Evolutionary conservation across 2,888 invertebrate species (phyloP).

Genomic region (Tachina fera): DNA sequence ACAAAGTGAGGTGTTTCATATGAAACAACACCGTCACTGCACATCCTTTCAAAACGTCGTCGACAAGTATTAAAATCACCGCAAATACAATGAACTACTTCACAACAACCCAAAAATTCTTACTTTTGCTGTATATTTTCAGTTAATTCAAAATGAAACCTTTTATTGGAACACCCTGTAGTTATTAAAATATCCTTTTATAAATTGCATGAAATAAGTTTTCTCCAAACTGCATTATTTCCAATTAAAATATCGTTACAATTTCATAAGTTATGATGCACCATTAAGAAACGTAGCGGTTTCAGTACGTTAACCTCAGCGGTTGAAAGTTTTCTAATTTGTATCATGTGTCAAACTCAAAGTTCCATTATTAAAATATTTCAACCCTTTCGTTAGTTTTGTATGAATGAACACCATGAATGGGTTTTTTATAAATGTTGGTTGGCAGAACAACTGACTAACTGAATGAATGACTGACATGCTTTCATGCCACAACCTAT

Average conservation of each 20-base stretch:
- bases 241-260: neutral
- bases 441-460: conserved; percentile 4
- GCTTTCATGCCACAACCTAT: neutral
- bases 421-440: neutral
- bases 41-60: no score
- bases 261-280: neutral
- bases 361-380: conserved; percentile 34
- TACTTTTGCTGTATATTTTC: no score
- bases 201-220: no score
- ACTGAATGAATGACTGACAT: conserved; percentile 7
- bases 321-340: neutral
- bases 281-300: neutral
- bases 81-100: no score
- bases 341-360: conserved; percentile 21
- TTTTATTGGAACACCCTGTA: no score
- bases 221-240: no score
- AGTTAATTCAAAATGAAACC: no score
- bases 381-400: conserved; percentile 20
- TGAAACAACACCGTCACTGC: no score
- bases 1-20: no score
- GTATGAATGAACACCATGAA: conserved; percentile 4
- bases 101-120: no score
- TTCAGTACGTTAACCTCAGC: neutral
- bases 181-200: no score
- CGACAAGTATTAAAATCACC: no score